These are phyloP conservation scores for Heloderma charlesbogerti DNA, from an alignment of 2,113 vertebrate genomes.

Conservation along the genomic window DNA sequence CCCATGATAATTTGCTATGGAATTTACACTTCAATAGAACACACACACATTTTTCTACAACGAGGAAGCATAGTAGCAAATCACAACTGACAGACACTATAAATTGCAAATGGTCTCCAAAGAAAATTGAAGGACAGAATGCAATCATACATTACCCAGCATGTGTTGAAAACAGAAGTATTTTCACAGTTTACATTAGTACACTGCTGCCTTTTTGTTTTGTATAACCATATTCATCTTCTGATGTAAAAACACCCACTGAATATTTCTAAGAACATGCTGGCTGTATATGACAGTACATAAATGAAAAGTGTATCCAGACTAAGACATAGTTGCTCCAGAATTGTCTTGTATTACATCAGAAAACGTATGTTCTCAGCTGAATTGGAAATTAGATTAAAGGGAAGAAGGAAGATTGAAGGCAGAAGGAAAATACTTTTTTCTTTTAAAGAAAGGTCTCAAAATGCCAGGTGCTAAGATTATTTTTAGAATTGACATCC, in stretches of 20 bases:
- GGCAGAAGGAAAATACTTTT: neutral
- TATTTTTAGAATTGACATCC: neutral
- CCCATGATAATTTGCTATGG: too few relatives aligned
- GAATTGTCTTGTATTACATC: neutral
- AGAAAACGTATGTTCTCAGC: neutral
- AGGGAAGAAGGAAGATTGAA: too few relatives aligned
- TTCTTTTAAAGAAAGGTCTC: neutral
- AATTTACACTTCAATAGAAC: neutral
- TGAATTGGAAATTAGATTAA: neutral
- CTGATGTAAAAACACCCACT: neutral
- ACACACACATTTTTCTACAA: neutral
- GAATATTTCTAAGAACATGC: neutral
- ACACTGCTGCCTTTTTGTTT: neutral
- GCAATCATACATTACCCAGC: neutral
- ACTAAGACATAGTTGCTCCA: neutral
- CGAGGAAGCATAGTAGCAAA: neutral
- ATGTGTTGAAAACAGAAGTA: rapidly evolving
- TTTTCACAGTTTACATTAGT: neutral
- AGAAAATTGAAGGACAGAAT: neutral
- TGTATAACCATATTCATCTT: neutral
- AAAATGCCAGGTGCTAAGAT: neutral
- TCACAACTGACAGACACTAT: neutral
- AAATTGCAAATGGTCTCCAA: neutral
- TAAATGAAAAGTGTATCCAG: neutral
- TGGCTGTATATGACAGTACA: neutral